phyloP scores from a whole-genome alignment of 2,797 vertebrate genomes.

The Acanthis flammea region DNA sequence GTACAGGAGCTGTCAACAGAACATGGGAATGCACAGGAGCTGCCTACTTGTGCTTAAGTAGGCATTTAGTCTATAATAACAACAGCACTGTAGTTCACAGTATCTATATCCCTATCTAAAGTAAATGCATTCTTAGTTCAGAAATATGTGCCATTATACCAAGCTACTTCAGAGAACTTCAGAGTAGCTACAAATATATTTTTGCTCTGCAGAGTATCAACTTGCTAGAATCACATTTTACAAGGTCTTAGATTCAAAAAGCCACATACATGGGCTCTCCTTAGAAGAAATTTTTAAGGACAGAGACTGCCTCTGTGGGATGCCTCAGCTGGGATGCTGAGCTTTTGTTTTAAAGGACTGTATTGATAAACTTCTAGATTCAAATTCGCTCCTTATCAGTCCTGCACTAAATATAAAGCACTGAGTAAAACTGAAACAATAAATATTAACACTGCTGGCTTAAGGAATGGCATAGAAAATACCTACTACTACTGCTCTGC shows the following conservation, averaged over 20 bases:
- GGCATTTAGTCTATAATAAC: not conserved
- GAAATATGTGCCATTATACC: not conserved
- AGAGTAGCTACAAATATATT: not conserved
- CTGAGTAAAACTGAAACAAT: not conserved
- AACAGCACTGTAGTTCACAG: not conserved
- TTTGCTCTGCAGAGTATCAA: not conserved
- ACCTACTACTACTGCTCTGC: not conserved
- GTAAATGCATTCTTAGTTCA: not conserved
- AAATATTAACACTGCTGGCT: not conserved
- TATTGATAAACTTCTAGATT: not conserved
- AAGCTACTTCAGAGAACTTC: not conserved
- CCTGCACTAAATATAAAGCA: not conserved
- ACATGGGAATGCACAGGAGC: not conserved
- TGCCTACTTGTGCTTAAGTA: not conserved
- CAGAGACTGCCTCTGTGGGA: not conserved
- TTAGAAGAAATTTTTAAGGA: not conserved
- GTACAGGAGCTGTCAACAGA: not conserved
- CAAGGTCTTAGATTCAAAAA: not conserved
- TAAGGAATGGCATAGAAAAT: not conserved
- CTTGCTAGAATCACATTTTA: not conserved
- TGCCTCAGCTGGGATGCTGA: not conserved
- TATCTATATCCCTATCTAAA: not conserved
- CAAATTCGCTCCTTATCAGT: not conserved
- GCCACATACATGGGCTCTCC: not conserved
- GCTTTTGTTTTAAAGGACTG: not conserved